Percentiles rank a stretch among this genome's conserved stretches.
Evolutionary conservation across 2,113 vertebrate species (phyloP).

Genomic region (Abramis brama): DNA sequence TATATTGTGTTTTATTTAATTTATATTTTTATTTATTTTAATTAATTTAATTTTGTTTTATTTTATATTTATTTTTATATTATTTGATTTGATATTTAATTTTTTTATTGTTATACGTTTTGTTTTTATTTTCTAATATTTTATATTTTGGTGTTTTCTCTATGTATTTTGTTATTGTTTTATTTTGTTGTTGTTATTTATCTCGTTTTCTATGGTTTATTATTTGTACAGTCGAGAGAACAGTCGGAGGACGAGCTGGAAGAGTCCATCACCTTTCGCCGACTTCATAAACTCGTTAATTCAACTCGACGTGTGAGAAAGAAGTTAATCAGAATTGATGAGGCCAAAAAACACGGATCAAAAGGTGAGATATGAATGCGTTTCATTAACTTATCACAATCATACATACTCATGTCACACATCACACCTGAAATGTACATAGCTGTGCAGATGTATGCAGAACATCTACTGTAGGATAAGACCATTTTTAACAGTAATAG

Average conservation of each 20-base stretch:
- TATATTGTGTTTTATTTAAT: background rate
- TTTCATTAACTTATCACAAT: background rate
- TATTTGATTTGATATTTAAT: too few species aligned
- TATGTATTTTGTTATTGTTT: background rate
- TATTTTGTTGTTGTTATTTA: background rate
- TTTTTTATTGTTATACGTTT: too few species aligned
- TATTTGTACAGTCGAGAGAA: conserved; percentile 82
- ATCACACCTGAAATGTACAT: background rate
- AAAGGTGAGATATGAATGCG: conserved; percentile 78
- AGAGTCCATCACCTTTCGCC: conserved; percentile 89
- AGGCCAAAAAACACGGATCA: conserved; percentile 83
- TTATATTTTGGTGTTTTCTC: background rate
- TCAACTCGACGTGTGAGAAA: conserved; percentile 93
- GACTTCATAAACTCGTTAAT: conserved; percentile 93
- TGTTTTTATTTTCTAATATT: background rate
- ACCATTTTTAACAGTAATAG: background rate
- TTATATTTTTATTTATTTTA: background rate
- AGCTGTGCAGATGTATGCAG: background rate
- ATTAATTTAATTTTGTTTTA: too few species aligned
- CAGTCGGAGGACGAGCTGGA: conserved; percentile 92
- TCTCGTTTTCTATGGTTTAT: background rate
- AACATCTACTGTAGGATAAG: background rate
- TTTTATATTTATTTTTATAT: too few species aligned
- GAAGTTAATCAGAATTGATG: conserved; percentile 92
- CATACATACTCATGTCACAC: background rate